phyloP scores from a whole-genome alignment of 2,888 invertebrate species.

The Hydrotaea cyrtoneurina region DNA sequence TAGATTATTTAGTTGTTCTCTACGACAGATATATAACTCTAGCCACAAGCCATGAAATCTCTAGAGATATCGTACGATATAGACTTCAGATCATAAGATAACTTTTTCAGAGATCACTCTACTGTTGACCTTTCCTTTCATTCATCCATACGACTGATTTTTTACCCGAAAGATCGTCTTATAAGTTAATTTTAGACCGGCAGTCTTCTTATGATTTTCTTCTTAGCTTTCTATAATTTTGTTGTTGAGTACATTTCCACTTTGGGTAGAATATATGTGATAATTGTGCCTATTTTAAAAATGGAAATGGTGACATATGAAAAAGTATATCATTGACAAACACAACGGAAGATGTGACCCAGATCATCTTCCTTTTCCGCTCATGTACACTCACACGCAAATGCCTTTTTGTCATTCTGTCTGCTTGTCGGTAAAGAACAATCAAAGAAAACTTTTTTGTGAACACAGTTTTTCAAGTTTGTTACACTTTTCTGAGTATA shows the following conservation, averaged over 20 bases:
- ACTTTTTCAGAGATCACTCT: too few relatives aligned
- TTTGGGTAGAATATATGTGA: background rate
- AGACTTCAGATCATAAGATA: too few relatives aligned
- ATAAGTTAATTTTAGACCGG: background rate
- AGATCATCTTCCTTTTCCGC: background rate
- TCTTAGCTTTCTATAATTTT: background rate
- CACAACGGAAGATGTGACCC: background rate
- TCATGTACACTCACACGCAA: background rate
- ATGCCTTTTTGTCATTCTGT: background rate
- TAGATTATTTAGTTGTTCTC: too few relatives aligned
- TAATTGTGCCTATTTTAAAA: too few relatives aligned
- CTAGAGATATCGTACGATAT: too few relatives aligned
- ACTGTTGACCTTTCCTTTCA: too few relatives aligned
- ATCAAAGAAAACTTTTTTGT: slow-evolving; percentile 14
- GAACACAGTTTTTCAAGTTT: slow-evolving; percentile 22
- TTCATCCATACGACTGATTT: too few relatives aligned
- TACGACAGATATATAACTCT: too few relatives aligned
- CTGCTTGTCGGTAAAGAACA: background rate
- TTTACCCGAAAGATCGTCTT: too few relatives aligned
- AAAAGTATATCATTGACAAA: slow-evolving; percentile 11
- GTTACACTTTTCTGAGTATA: background rate
- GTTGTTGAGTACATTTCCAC: background rate
- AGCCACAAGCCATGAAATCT: too few relatives aligned
- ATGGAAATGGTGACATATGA: background rate
- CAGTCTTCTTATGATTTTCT: background rate